Percentiles rank a stretch among this genome's conserved stretches.
These are phyloP conservation scores for Poeciliopsis turrubarensis DNA, from an alignment of 2,113 vertebrate species.

Conservation along the genomic window DNA sequence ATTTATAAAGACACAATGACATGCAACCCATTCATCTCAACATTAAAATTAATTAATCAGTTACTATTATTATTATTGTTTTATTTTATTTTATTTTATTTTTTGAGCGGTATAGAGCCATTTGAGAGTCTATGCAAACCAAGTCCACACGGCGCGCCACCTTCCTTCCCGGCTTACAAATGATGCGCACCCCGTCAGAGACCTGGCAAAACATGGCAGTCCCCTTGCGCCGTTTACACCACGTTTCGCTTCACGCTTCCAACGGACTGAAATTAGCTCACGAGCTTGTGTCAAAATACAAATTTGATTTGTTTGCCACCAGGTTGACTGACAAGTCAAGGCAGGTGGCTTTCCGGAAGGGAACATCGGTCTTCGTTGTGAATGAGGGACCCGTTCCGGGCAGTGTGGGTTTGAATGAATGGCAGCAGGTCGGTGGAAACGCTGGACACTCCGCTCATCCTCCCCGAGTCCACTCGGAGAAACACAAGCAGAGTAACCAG, in stretches of 20 bases:
- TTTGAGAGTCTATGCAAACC: too few relatives aligned
- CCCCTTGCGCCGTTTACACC: conserved; percentile 81
- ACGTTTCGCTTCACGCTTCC: conserved; percentile 87
- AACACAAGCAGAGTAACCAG: fast-evolving
- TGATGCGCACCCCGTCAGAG: conserved; percentile 25
- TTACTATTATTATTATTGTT: not conserved
- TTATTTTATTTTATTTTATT: not conserved
- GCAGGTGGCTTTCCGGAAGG: conserved; percentile 85
- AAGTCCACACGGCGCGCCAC: too few relatives aligned
- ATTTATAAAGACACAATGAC: too few relatives aligned
- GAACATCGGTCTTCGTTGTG: conserved; percentile 85
- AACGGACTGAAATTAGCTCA: conserved; percentile 77
- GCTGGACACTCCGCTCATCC: not conserved
- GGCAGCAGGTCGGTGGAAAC: not conserved
- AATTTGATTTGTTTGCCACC: conserved; percentile 83
- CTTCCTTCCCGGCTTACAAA: not conserved
- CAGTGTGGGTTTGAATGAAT: conserved; percentile 20
- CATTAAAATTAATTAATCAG: not conserved
- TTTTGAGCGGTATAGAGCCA: too few relatives aligned
- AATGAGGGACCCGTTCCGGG: conserved; percentile 73
- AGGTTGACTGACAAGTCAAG: conserved; percentile 72
- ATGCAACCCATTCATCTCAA: not conserved
- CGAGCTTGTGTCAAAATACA: conserved; percentile 82
- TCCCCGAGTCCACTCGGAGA: not conserved
- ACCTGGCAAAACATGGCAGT: conserved; percentile 82